Base-by-base conservation (phyloP, 1,140 invertebrate genomes). In the Acarapis woodi region DNA sequence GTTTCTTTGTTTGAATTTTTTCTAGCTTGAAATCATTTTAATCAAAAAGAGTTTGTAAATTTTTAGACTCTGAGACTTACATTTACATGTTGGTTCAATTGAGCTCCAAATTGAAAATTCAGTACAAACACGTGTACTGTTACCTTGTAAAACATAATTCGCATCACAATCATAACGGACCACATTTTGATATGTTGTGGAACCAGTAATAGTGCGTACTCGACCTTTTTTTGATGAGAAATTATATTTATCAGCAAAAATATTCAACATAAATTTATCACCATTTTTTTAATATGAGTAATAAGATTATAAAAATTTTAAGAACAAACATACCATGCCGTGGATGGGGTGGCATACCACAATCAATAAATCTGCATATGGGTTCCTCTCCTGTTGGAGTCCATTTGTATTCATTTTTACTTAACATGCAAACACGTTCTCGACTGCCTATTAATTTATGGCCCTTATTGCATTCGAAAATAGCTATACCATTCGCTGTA, bases 101-200 rank as follows among this genome's bases (percentile, higher is more conserved):
- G 70, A 71, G 35, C 65, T 68, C 83, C 82, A 93, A 28, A 64
- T 57, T 19, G 73, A 78, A 32, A 70, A 65, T 26, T 73, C 66
- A 1, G 62, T 62, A 52, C 85, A 93, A 16, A 58, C 62, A n/a
- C 80, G 55, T 2, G 41, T 38, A 24, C 35, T 31, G 16, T 49
- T 41, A 3, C 77, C 76, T 14, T 73, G 66, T 1, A 85, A 53
- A 1, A 74, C 80, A 52, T 78, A 77, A 51, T 87, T 83, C 46
- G 71, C 67, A 39, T 71, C 64, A 45, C 79, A 85, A 4, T 61
- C 60, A 49, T 79, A 83, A 2, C 33, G 32, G 8, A 71, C 50
- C 30, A 71, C 73, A 5, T 66, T 67, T 22, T 73, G 71, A 0
- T 71, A 78, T 0, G 77, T 82, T 2, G 43, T 47, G 0, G 47